Base-by-base conservation (phyloP, 2,113 vertebrate genomes). In the Machaerirhynchus nigripectus region DNA sequence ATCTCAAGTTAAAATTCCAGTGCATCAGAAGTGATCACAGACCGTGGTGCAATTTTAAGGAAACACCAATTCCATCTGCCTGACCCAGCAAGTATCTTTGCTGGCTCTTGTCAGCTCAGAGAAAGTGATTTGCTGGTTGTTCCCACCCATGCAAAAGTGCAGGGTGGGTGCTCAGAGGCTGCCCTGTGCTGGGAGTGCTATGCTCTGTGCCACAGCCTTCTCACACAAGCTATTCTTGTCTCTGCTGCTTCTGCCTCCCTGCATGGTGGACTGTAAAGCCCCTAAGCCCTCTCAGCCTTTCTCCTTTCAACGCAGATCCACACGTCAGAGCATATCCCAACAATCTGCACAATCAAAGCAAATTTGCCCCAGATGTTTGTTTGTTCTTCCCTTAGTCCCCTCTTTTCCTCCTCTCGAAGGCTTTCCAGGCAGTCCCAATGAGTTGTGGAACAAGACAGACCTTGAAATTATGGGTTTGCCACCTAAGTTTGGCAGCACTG, bases 201-300 rank as follows among this genome's bases (percentile, higher is more conserved):
- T 0, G 3, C 8, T 42, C 8, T 2, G 3, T 18, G 17, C 2
- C 0, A 57, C 37, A 56, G 33, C 33, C 35, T 10, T 6, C 67
- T 76, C 8, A 2, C 47, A 82, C 28, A 10, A 78, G 26, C 64
- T 61, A 3, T 49, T 81, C 77, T 9, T 33, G 49, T 19, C 49
- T 70, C 61, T 21, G 23, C 16, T 24, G 53, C 53, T 76, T n/a
- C 75, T 50, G 37, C 1, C 26, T 47, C 71, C 37, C 52, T 46
- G 30, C 50, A 31, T 0, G 3, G 11, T 39, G 26, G 15, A 18
- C 59, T 78, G 53, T 16, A 28, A 42, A 88, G 47, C 28, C 61
- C 42, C 24, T 22, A 44, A 61, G 20, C 13, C 64, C 60, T 55
- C 78, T 19, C 28, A 57, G 69, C 37, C 24, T 57, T 52, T 57